A percentile compares a stretch with the other conserved stretches of the same genome.
Evolutionary conservation across 2,113 vertebrate species (phyloP).

Genomic region (Anguilla japonica): DNA sequence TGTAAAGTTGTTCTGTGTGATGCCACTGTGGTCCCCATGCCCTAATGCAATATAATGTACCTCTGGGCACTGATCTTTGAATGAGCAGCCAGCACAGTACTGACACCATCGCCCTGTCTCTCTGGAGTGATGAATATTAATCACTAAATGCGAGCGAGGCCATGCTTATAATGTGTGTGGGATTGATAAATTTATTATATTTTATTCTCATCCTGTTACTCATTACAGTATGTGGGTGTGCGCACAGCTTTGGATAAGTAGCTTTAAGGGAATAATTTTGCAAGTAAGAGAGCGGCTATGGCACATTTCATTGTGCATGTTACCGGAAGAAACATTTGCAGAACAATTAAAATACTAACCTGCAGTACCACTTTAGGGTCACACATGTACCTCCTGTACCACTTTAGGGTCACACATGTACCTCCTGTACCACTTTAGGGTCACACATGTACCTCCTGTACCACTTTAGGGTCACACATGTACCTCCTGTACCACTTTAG

Average conservation of each 20-base stretch:
- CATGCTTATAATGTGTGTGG: conserved; percentile 55
- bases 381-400: too few relatives aligned
- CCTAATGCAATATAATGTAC: too few relatives aligned
- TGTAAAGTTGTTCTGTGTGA: too few relatives aligned
- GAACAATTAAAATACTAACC: neutral
- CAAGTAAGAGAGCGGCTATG: neutral
- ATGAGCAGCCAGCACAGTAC: neutral
- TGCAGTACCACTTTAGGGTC: neutral
- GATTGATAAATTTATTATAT: conserved; percentile 53
- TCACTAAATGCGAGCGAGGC: conserved; percentile 49
- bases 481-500: too few relatives aligned
- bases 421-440: too few relatives aligned
- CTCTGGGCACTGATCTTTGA: neutral
- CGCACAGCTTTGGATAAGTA: conserved; percentile 26
- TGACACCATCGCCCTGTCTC: conserved; percentile 41
- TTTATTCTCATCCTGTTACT: conserved; percentile 52
- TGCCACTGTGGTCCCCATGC: too few relatives aligned
- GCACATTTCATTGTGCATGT: neutral
- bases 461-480: too few relatives aligned
- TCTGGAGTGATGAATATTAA: conserved; percentile 46
- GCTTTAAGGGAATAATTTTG: neutral
- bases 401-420: too few relatives aligned
- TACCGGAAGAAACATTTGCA: neutral
- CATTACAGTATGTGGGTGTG: conserved; percentile 52
- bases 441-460: too few relatives aligned